Conservation (phyloP, 53 echinoderm and acorn worm species). For the Echinarachnius parma region DNA sequence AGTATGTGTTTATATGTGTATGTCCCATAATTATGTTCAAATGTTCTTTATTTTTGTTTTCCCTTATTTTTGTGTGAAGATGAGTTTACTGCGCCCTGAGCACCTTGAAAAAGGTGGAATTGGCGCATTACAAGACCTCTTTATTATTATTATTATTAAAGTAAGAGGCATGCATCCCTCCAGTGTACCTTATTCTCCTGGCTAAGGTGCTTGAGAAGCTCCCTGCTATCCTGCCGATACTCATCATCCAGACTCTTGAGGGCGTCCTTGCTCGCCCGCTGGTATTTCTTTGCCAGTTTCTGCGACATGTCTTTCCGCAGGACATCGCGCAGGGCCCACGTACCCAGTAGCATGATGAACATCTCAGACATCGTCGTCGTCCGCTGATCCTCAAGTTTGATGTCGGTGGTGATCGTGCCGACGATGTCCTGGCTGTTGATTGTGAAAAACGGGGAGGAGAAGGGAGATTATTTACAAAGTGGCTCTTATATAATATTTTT, state of each 20-base stretch:
- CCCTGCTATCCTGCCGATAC: conserved; percentile 65
- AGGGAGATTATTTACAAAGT: too few species aligned
- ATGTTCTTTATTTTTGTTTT: too few species aligned
- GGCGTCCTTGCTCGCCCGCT: conserved; percentile 64
- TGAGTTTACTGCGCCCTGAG: too few species aligned
- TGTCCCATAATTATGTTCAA: too few species aligned
- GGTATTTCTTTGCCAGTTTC: conserved; percentile 62
- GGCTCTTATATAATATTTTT: too few species aligned
- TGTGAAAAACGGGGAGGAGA: too few species aligned
- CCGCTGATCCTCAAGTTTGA: conserved; percentile 72
- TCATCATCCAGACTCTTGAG: conserved; percentile 73
- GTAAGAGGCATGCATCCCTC: too few species aligned
- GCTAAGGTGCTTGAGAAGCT: conserved; percentile 57
- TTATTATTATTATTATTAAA: too few species aligned
- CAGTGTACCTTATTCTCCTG: conserved; percentile 46
- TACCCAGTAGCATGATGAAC: conserved; percentile 62
- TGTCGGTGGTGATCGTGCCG: conserved; percentile 81
- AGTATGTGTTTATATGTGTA: too few species aligned
- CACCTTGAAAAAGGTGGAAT: too few species aligned
- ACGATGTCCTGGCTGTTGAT: conserved; percentile 79
- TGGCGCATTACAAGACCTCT: too few species aligned
- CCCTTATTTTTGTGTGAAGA: too few species aligned
- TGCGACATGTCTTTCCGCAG: conserved; percentile 48
- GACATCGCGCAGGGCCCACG: conserved; percentile 42
- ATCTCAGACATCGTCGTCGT: conserved; percentile 65